phyloP scores from a whole-genome alignment of 2,797 vertebrate genomes.

The Zenarchopterus dispar region DNA sequence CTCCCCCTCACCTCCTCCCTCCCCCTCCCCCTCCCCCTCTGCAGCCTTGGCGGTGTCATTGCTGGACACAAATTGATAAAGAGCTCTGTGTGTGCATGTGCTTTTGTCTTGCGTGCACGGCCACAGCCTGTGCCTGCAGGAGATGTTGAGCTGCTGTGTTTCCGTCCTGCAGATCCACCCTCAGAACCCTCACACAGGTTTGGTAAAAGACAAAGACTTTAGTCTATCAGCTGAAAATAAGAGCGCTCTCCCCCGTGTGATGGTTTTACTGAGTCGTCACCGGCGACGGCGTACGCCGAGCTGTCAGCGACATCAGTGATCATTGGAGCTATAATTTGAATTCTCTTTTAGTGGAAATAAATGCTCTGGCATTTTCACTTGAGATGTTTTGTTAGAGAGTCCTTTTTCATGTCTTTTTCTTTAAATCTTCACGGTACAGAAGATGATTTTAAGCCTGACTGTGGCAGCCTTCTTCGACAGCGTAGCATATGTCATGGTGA shows the following conservation, averaged over 20 bases:
- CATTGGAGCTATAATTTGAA: constrained; percentile 45
- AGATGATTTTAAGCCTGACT: constrained; percentile 86
- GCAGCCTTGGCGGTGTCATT: constrained; percentile 54
- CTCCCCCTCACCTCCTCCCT: constrained; percentile 13
- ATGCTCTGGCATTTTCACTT: constrained; percentile 24
- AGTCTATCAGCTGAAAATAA: constrained; percentile 10
- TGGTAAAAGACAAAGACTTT: no score
- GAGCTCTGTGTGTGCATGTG: constrained; percentile 20
- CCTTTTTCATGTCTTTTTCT: constrained; percentile 32
- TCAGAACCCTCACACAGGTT: not conserved
- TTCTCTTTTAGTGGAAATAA: constrained; percentile 38
- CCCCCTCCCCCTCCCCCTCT: constrained; percentile 8
- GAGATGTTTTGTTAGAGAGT: constrained; percentile 32
- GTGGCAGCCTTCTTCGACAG: constrained; percentile 86
- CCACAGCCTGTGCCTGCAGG: constrained; percentile 13
- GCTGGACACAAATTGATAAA: constrained; percentile 57
- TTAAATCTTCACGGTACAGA: constrained; percentile 68
- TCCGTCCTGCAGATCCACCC: constrained; percentile 10
- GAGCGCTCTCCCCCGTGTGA: constrained; percentile 24
- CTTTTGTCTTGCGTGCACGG: constrained; percentile 1
- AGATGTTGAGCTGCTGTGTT: constrained; percentile 12
- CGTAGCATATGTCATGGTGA: constrained; percentile 87
- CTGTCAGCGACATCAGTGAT: constrained; percentile 50
- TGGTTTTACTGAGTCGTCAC: constrained; percentile 41
- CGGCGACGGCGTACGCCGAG: constrained; percentile 27